These are phyloP conservation scores for Tragelaphus strepsiceros DNA, from an alignment of 2,113 vertebrate species.

Conservation along the genomic window DNA sequence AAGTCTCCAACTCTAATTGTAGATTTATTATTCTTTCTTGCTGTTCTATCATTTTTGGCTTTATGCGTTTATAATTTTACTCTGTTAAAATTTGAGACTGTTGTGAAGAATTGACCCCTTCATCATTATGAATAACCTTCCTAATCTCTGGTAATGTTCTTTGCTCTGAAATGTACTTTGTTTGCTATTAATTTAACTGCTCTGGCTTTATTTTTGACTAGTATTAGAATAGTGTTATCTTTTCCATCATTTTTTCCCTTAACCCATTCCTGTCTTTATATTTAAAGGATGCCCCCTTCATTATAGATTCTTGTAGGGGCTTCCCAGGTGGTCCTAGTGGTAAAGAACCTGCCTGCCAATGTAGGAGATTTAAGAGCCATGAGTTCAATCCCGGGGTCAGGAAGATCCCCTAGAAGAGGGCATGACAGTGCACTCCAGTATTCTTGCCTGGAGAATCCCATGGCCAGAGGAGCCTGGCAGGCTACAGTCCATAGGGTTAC, in stretches of 20 bases:
- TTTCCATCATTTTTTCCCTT: not conserved
- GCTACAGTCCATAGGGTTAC: not conserved
- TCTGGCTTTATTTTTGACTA: not conserved
- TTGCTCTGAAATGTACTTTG: not conserved
- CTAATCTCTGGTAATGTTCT: not conserved
- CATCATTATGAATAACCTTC: not conserved
- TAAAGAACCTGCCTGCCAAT: not conserved
- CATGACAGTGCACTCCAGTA: not conserved
- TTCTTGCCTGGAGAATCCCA: not conserved
- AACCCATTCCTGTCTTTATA: not conserved
- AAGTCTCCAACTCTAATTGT: not conserved
- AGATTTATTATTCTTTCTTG: not conserved
- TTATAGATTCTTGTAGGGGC: not conserved
- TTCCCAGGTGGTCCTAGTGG: not conserved
- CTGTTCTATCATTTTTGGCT: not conserved
- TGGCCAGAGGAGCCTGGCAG: not conserved
- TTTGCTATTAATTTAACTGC: not conserved
- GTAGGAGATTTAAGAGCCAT: not conserved
- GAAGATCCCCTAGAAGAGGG: not conserved
- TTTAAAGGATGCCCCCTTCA: not conserved
- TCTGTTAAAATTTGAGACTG: not conserved
- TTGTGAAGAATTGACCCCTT: not conserved
- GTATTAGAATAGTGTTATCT: not conserved
- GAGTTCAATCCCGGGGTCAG: not conserved
- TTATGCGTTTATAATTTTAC: not conserved